A percentile compares a stretch with the other conserved stretches of the same genome.
phyloP scores from a whole-genome alignment of 1,140 invertebrate genomes.

The Drosophila biarmipes region DNA sequence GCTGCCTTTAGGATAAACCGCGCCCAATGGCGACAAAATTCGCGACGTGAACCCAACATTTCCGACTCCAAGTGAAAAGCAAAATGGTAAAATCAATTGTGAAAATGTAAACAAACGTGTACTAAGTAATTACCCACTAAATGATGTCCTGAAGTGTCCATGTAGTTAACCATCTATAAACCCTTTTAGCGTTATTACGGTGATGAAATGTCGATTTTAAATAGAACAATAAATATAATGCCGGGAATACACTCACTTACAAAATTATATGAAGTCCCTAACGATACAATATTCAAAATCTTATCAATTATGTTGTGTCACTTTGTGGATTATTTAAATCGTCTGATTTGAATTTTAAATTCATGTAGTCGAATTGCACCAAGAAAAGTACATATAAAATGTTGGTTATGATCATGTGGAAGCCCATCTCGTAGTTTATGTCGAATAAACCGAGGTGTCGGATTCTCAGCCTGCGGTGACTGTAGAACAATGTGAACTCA shows the following conservation, averaged over 20 bases:
- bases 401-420: slow-evolving; percentile 46
- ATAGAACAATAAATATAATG: neutral
- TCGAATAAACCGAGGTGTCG: slow-evolving; percentile 48
- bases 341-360: slow-evolving; percentile 23
- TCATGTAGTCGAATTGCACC: slow-evolving; percentile 63
- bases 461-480: slow-evolving; percentile 33
- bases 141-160: neutral
- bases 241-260: neutral
- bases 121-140: neutral
- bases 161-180: slow-evolving; percentile 11
- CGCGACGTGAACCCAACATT: slow-evolving; percentile 33
- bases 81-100: neutral
- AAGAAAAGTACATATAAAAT: slow-evolving; percentile 55
- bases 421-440: slow-evolving; percentile 53
- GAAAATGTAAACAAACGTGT: neutral
- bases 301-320: too few species aligned
- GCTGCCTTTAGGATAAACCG: slow-evolving; percentile 10
- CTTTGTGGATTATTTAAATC: too few species aligned
- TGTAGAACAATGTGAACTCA: slow-evolving; percentile 49
- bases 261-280: neutral
- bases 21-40: slow-evolving; percentile 19
- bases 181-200: slow-evolving; percentile 10
- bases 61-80: neutral
- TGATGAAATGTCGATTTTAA: neutral
- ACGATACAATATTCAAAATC: neutral